Base-by-base conservation (phyloP, 2,888 invertebrate species). In the Aphelenchoides bicaudatus region DNA sequence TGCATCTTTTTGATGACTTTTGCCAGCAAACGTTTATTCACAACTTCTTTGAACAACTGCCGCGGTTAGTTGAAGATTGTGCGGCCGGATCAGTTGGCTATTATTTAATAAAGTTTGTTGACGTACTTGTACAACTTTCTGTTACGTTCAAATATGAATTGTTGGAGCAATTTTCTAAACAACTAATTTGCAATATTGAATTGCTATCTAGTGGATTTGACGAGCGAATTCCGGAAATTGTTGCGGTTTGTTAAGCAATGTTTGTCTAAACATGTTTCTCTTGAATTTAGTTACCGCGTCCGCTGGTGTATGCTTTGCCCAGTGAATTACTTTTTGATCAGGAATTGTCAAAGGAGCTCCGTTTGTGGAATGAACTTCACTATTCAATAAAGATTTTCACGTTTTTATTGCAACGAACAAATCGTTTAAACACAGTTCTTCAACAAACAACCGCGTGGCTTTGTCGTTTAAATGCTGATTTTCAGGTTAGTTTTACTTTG, bases 21-120 rank as follows among this genome's bases (percentile, higher is more conserved):
- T 56, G 56, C 38, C 5, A 19, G 6, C 10, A 58, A 27, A 27
- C 34, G 16, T 58, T 57, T 29, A 19, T 57, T 16, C 6, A 58
- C 19, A 56, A 37, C 13, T 10, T 58, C 10, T 27, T 57, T 10
- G 34, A 58, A 10, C 4, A 21, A 8, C 29, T 55, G 43, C 6
- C 23, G 16, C 25, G 25, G n/a, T 25, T 53, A 6, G 3, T 8
- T 10, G 2, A 19, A 47, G 50, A 10, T 29, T 50, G 21, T n/a
- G n/a, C n/a, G 10, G 10, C n/a, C 23, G 10, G 21, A 43, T 8
- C 23, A 43, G 16, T 43, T 25, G n/a, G 43, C 43, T 43, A 8
- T 25, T 10, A 8, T n/a, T 43, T 43, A 25, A n/a, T 19, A 19
- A 25, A 10, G 16, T 10, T 47, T 6, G 52, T 30, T 13, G 52